phyloP scores from a whole-genome alignment of 2,888 invertebrate genomes.

The Venusia cambrica region DNA sequence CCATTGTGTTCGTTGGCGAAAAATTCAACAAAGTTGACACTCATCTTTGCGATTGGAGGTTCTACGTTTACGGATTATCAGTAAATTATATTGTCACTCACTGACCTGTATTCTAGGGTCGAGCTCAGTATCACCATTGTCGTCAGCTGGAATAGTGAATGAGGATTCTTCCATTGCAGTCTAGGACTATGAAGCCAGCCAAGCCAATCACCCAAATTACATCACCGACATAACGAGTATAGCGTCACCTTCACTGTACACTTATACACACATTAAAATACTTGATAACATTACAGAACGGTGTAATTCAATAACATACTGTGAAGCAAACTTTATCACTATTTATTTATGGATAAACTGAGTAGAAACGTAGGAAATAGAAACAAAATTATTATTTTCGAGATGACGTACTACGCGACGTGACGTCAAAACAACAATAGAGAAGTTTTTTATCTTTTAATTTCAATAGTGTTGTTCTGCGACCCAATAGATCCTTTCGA shows the following conservation, averaged over 20 bases:
- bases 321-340: conserved; percentile 42
- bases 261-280: conserved; percentile 41
- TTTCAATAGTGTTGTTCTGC: conserved; percentile 4
- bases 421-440: conserved; percentile 67
- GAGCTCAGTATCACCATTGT: conserved; percentile 80
- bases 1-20: conserved; percentile 92
- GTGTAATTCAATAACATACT: conserved; percentile 36
- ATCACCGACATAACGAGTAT: conserved; percentile 75
- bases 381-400: conserved; percentile 55
- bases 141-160: conserved; percentile 77
- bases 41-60: conserved; percentile 74
- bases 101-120: conserved; percentile 82
- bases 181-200: conserved; percentile 69
- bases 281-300: conserved; percentile 43
- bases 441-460: conserved; percentile 25
- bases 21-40: conserved; percentile 80
- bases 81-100: conserved; percentile 73
- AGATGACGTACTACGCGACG: conserved; percentile 74
- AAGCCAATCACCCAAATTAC: conserved; percentile 78
- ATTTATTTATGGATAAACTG: conserved; percentile 58
- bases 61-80: conserved; percentile 61
- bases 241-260: conserved; percentile 72
- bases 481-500: no score
- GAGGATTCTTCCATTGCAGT: conserved; percentile 78
- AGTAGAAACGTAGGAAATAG: conserved; percentile 64